Evolutionary conservation across 2,113 vertebrate species (phyloP), one percentile per base, ranked within the genome.

Genomic region (Megaceryle maxima): DNA sequence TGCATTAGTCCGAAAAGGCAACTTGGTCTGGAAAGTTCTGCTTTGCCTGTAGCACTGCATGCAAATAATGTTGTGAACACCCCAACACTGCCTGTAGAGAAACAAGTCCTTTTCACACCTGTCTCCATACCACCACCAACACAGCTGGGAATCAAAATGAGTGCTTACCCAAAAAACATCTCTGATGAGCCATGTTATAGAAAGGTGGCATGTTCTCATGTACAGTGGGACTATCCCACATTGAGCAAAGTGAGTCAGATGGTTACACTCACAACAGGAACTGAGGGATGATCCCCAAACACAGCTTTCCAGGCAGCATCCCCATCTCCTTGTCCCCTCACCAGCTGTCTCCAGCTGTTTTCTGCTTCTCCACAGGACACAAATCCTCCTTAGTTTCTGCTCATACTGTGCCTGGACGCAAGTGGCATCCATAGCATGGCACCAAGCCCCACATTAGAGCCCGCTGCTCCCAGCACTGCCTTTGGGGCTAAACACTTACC

Each of bases 81-180:
- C 14, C 41, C 48, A 13, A 26, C 0, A 2, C 22, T 48, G 41
- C 13, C 15, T 28, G 44, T 1, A 44, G 7, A 57, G 39, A 60
- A 83, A 11, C 29, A 29, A 66, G 15, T 44, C 19, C 46, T 66
- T 55, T 63, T 35, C n/a, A 28, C 15, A 14, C 14, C 17, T 11
- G 0, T 8, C 31, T 79, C 79, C 1, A 0, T 16, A 16, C 16
- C 7, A 1, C 20, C 50, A 66, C 29, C 9, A 2, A 43, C 10
- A 10, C 18, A 26, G 9, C 41, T 68, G 43, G n/a, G 74, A 82
- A 22, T 6, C 44, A 53, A 74, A 67, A 48, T 2, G 5, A 44
- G 14, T 0, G 10, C 24, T 75, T 11, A 28, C 17, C 11, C 25
- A 7, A 39, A 74, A 31, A 3, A 0, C 15, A 5, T 7, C 41